A percentile compares a stretch with the other conserved stretches of the same genome.
These are phyloP conservation scores for Macrochelys suwanniensis DNA, from an alignment of 2,797 vertebrate genomes.

Conservation along the genomic window DNA sequence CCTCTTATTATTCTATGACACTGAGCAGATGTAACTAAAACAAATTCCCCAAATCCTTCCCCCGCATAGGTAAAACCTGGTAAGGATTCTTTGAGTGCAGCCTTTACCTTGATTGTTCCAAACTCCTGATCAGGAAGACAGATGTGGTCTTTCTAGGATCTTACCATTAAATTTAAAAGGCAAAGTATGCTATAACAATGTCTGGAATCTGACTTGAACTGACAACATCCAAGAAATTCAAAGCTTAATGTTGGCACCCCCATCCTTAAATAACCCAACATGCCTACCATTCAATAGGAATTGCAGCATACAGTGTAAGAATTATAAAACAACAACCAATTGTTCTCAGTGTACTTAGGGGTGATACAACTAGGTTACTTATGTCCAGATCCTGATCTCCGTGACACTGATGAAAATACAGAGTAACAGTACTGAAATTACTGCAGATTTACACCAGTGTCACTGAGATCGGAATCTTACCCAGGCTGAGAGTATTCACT, in stretches of 20 bases:
- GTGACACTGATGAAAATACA: background rate
- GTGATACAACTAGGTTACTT: background rate
- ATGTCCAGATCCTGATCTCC: background rate
- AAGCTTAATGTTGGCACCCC: background rate
- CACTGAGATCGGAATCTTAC: background rate
- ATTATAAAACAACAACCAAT: background rate
- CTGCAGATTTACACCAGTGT: background rate
- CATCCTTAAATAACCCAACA: slow-evolving; percentile 12
- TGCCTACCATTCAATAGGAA: background rate
- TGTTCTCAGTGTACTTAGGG: background rate
- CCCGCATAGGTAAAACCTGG: background rate
- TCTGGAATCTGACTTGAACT: slow-evolving; percentile 40
- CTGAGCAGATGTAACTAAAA: background rate
- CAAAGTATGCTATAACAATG: background rate
- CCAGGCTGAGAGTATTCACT: background rate
- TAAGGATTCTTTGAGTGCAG: background rate
- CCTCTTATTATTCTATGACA: background rate
- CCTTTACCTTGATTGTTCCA: background rate
- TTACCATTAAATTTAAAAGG: slow-evolving; percentile 31
- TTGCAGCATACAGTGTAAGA: background rate
- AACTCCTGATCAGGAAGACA: slow-evolving; percentile 20
- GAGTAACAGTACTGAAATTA: background rate
- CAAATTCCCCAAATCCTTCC: background rate
- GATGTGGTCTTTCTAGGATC: slow-evolving; percentile 30
- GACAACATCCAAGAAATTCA: background rate